Evolutionary conservation across 2,113 vertebrate genomes (phyloP), one percentile per base, ranked within the genome.

Genomic region (Rattus rattus): DNA sequence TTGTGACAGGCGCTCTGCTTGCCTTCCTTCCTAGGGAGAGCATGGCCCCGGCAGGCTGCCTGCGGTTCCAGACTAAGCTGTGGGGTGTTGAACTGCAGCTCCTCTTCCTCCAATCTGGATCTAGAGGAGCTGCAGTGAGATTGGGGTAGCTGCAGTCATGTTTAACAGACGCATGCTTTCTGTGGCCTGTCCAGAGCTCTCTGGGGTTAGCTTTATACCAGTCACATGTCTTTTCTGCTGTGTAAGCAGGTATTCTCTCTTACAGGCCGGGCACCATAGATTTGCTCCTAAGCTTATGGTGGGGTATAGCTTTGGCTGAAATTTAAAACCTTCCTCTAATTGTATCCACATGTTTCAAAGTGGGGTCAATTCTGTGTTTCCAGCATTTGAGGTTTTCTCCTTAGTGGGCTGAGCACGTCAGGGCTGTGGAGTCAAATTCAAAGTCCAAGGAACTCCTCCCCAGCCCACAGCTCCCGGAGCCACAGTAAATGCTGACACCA

Each of bases 241-340:
- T 70, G 87, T 81, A 96, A 97, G 96, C 90, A 77, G 91, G 90
- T 86, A 88, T 87, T 95, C 94, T 80, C 47, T 6, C 76, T 95
- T 90, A 88, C 19, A 1, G 65, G 86, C 80, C 73, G 83, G 47
- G 47, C 59, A 2, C 88, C 93, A 84, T n/a, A n/a, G 76, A 85
- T 63, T 43, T 65, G 63, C 59, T 92, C 54, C 88, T 49, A 67
- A 90, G 39, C 17, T 96, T 75, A 72, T 26, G 95, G 92, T 47
- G 43, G 90, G 76, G 59, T 90, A 39, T 28, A 83, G 93, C 96
- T 96, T 59, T 94, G 65, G 65, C 92, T 95, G 97, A 97, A 95
- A 96, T 70, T 33, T 80, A 94, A 96, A 97, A 83, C 97, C 93
- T 77, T 85, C 39, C 33, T 88, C 88, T 97, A 86, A 97, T 96